phyloP scores from a whole-genome alignment of 2,797 vertebrate genomes.

The Gymnocypris eckloni region DNA sequence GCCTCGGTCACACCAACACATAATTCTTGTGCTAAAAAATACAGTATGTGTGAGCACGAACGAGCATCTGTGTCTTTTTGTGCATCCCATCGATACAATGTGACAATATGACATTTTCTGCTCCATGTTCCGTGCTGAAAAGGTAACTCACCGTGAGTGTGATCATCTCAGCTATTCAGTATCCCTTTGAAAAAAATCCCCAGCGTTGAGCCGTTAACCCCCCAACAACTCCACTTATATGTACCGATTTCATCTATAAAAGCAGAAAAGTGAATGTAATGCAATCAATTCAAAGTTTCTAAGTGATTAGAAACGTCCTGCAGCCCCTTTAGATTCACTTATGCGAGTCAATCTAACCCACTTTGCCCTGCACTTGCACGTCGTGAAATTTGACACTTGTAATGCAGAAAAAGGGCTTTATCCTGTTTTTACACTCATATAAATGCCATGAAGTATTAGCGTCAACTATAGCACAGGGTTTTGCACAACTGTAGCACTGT shows the following conservation, averaged over 20 bases:
- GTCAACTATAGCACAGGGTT: constrained; percentile 30
- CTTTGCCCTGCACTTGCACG: constrained; percentile 17
- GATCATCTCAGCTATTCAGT: constrained; percentile 49
- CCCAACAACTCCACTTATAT: constrained; percentile 26
- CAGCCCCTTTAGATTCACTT: constrained; percentile 13
- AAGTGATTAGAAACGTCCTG: constrained; percentile 44
- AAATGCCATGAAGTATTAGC: constrained; percentile 34
- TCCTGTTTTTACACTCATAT: constrained; percentile 19
- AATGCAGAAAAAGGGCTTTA: constrained; percentile 2
- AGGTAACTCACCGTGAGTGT: constrained; percentile 46
- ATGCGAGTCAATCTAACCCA: constrained; percentile 11
- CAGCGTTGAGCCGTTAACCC: not conserved
- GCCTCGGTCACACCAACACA: constrained; percentile 13
- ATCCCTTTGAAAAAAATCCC: not conserved
- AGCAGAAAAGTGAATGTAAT: constrained; percentile 15
- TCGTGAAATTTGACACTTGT: constrained; percentile 27
- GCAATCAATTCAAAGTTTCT: constrained; percentile 37
- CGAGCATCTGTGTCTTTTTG: constrained; percentile 12
- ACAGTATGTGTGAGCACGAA: not conserved
- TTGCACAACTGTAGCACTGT: constrained; percentile 5
- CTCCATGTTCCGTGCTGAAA: constrained; percentile 45
- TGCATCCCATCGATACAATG: constrained; percentile 30
- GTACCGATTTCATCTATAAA: constrained; percentile 36
- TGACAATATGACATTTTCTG: constrained; percentile 52
- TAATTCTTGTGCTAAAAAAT: constrained; percentile 26